Conservation (phyloP, 2,797 vertebrate genomes). For the Pelobates cultripes region DNA sequence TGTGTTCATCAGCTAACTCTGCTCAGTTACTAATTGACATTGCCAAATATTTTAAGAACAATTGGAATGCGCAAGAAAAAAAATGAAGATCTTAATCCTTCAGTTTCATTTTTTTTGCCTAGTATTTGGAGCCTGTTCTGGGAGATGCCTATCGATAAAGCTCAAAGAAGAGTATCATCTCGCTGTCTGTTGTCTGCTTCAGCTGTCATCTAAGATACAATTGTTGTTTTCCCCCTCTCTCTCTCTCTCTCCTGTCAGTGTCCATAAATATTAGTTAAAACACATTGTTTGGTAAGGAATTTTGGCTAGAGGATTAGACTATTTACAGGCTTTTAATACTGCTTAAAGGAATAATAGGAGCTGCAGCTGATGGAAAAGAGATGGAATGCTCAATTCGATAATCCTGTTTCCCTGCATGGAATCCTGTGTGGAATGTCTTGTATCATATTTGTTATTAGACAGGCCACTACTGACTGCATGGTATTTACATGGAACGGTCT, state of each 20-base stretch:
- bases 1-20: slow-evolving; percentile 99
- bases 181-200: slow-evolving; percentile 76
- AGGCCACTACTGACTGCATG: neutral
- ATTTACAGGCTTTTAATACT: neutral
- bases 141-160: slow-evolving; percentile 72
- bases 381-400: neutral
- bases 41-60: slow-evolving; percentile 99
- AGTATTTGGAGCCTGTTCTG: slow-evolving; percentile 65
- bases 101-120: slow-evolving; percentile 80
- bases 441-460: neutral
- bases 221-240: slow-evolving; percentile 79
- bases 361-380: neutral
- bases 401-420: neutral
- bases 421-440: neutral
- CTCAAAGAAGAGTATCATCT: slow-evolving; percentile 65
- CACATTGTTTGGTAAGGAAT: slow-evolving; percentile 70
- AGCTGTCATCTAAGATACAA: neutral
- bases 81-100: slow-evolving; percentile 96
- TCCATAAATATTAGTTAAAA: slow-evolving; percentile 71
- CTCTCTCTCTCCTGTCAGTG: slow-evolving; percentile 76
- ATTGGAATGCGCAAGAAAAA: slow-evolving; percentile 94
- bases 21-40: slow-evolving; percentile 99
- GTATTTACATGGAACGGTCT: too few species aligned
- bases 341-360: neutral
- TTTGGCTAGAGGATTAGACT: slow-evolving; percentile 46